These are phyloP conservation scores for Callionymus lyra DNA, from an alignment of 2,113 vertebrate species.

Conservation along the genomic window DNA sequence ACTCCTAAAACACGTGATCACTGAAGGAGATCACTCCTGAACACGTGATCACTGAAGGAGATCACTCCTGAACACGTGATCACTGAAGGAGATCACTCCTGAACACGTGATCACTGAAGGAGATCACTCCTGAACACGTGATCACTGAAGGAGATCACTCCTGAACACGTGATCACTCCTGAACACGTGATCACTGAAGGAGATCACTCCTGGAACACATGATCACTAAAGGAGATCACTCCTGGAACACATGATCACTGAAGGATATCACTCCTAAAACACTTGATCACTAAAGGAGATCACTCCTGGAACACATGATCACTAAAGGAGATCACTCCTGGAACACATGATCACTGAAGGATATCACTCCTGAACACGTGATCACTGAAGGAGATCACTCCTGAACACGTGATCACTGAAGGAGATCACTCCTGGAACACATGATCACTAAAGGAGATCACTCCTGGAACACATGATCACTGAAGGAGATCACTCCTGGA, in stretches of 20 bases:
- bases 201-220: slow-evolving; percentile 60
- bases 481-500: slow-evolving; percentile 59
- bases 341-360: background rate
- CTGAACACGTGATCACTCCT: too few species aligned
- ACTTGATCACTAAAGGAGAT: background rate
- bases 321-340: slow-evolving; percentile 59
- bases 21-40: too few species aligned
- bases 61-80: background rate
- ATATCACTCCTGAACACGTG: background rate
- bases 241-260: slow-evolving; percentile 47
- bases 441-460: background rate
- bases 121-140: background rate
- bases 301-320: slow-evolving; percentile 60
- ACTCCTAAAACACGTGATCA: slow-evolving; percentile 58
- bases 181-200: background rate
- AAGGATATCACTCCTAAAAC: slow-evolving; percentile 59
- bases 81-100: too few species aligned
- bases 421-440: slow-evolving; percentile 59
- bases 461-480: slow-evolving; percentile 56
- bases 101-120: background rate
- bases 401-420: background rate
- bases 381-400: background rate
- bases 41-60: background rate
- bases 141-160: background rate
- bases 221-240: slow-evolving; percentile 14